Evolutionary conservation across 2,888 invertebrate genomes (phyloP).

Genomic region (Coenonympha glycerion): DNA sequence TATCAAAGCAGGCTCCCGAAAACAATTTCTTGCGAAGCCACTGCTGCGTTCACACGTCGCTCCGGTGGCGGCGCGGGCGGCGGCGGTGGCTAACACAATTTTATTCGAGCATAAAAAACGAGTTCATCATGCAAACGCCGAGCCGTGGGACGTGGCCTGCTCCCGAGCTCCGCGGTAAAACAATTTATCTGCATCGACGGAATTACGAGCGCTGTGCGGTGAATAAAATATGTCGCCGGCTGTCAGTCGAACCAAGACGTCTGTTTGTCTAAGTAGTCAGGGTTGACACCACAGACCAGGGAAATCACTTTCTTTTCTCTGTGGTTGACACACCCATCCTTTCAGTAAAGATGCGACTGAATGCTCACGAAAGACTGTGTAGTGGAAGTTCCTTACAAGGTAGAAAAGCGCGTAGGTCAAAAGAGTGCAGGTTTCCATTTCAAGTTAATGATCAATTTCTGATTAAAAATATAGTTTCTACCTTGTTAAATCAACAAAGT

Average conservation of each 20-base stretch:
- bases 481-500: too few relatives aligned
- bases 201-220: conserved; percentile 68
- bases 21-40: conserved; percentile 67
- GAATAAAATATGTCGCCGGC: conserved; percentile 75
- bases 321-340: background rate
- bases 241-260: conserved; percentile 65
- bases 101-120: conserved; percentile 75
- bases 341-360: background rate
- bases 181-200: conserved; percentile 77
- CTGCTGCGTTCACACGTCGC: conserved; percentile 60
- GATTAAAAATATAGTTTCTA: too few relatives aligned
- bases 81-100: conserved; percentile 70
- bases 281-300: too few relatives aligned
- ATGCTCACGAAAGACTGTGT: too few relatives aligned
- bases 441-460: too few relatives aligned
- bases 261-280: conserved; percentile 41
- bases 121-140: conserved; percentile 76
- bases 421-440: too few relatives aligned
- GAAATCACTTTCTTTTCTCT: background rate
- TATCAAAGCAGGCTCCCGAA: conserved; percentile 67
- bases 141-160: conserved; percentile 65
- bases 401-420: too few relatives aligned
- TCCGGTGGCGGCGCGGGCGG: conserved; percentile 46
- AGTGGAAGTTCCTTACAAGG: too few relatives aligned
- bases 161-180: conserved; percentile 68